Conservation (phyloP, 1,140 invertebrate species). For the Olivierus martensii region DNA sequence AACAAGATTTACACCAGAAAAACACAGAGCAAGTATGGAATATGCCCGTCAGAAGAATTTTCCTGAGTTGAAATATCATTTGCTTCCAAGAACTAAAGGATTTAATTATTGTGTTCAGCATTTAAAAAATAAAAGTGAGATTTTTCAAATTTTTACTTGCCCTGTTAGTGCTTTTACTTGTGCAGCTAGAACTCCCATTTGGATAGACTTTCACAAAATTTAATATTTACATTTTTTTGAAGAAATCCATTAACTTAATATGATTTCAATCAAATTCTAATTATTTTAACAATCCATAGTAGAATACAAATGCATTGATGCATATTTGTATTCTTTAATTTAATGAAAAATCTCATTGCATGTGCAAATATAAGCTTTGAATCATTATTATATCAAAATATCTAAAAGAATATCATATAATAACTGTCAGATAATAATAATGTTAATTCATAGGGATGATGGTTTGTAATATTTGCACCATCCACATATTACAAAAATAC, state of each 20-base stretch:
- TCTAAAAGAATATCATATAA: neutral
- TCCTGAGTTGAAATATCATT: constrained; percentile 70
- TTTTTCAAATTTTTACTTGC: neutral
- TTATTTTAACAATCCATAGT: no score
- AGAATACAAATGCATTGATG: no score
- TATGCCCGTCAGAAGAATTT: constrained; percentile 76
- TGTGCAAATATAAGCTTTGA: no score
- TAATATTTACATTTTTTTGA: no score
- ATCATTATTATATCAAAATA: neutral
- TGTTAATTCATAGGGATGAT: neutral
- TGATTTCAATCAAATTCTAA: no score
- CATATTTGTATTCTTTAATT: no score
- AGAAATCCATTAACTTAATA: no score
- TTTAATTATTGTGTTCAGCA: constrained; percentile 38
- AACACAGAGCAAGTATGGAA: constrained; percentile 71
- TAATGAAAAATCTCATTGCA: no score
- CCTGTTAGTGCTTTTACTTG: no score
- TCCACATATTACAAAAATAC: no score
- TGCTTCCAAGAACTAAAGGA: constrained; percentile 83
- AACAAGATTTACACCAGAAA: constrained; percentile 75
- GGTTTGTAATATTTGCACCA: neutral
- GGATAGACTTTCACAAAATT: no score
- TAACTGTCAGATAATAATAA: neutral
- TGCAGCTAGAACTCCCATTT: no score
- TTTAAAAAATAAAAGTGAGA: constrained; percentile 20